Evolutionary conservation across 2,888 invertebrate species (phyloP), one percentile per base, ranked within the genome.

Genomic region (Chloromyia formosa): DNA sequence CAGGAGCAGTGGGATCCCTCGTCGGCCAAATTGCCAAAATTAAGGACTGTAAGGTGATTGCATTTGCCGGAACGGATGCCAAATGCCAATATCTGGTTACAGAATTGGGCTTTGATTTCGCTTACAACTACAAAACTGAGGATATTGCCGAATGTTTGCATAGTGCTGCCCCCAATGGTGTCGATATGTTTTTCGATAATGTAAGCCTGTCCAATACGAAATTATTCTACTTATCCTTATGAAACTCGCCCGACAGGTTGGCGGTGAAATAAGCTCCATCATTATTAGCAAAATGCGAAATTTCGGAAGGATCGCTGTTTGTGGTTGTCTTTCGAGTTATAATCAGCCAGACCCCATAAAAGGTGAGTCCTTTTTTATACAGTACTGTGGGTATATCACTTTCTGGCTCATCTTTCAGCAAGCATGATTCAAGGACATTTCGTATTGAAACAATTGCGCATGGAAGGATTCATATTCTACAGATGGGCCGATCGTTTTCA

Each of bases 1-100:
- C 92, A 20, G 94, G 94, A 18, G 93, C 93, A 49, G 93, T 94
- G 12, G 94, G 94, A 5, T 90, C 89, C 75, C 87, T 91, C 66
- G 93, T 93, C 22, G 93, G 93, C 1, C 94, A 94, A 86, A 91
- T 94, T 77, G 94, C 90, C 0, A 93, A 93, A 85, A 88, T 90
- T 64, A 87, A 90, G 83, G 91, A 90, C 14, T 90, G 92, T 79
- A 87, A 84, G 74, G 92, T 92, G 0, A 90, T 93, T 78, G 93
- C 92, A 1, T 89, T 92, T 79, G 90, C 92, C n/a, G 93, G 93
- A 0, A 87, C 89, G 2, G 89, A 92, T 78, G 90, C 89, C 22
- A 93, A 94, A 86, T 90, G 90, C 78, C 84, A 88, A 77, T 93
- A 91, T 91, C 82, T 92, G 20, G 87, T 85, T 18, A 84, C 90